Evolutionary conservation across 2,797 vertebrate species (phyloP), one percentile per base, ranked within the genome.

Genomic region (Arrhamphus sclerolepis): DNA sequence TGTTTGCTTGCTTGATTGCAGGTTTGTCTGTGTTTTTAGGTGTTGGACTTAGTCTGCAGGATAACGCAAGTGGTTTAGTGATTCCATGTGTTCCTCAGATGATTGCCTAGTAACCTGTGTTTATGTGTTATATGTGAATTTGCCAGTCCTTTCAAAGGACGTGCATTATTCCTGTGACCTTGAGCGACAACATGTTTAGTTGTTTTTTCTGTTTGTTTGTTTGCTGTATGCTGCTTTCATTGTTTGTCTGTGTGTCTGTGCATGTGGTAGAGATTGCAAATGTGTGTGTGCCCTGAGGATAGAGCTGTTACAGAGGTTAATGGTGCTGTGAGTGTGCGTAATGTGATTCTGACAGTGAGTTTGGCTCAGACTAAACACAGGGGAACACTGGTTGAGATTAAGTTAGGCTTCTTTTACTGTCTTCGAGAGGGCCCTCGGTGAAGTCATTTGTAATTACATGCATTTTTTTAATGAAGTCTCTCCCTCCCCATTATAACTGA

Each of bases 321-420:
- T 92, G 91, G 90, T 85, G 89, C 89, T 90, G 87, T 90, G 89
- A 92, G 89, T 87, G 87, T 91, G 82, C 81, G 85, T 92, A 92
- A 92, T 92, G 85, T 86, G 85, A 91, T 93, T 92, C 85, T 81
- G 84, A 80, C 88, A 85, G 86, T 86, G 88, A 90, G 87, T 86
- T 89, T 84, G 88, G 89, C 86, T 90, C 82, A 46, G 82, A 24
- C 87, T 80, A 84, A 89, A 87, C 85, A 82, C 87, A 79, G 75
- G 80, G 81, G 83, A 89, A 73, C 83, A 60, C 83, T 77, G 86
- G 83, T 89, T 76, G 68, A 84, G 89, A 93, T 92, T 91, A 78
- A 91, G 85, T 93, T 92, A 90, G 82, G 70, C 78, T 81, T 87
- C 86, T 89, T 86, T 88, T 81, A 86, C 89, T 79, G 85, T 87